Evolutionary conservation across 2,113 vertebrate genomes (phyloP).

Genomic region (Pimephales promelas): DNA sequence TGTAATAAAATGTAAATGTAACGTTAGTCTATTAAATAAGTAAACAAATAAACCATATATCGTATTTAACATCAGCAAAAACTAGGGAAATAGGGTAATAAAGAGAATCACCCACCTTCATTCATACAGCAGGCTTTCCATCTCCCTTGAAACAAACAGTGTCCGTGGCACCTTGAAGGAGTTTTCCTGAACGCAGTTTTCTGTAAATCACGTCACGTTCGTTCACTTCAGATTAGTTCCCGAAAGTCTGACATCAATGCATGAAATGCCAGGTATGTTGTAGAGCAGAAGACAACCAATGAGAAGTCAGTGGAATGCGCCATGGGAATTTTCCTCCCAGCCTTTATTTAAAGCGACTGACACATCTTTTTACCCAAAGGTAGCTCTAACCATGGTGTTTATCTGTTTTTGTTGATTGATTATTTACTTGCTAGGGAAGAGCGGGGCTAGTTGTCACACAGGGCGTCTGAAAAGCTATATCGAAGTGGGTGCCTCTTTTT

Average conservation of each 20-base stretch:
- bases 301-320: not conserved
- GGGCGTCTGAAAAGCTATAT: too few species aligned
- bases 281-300: constrained; percentile 1
- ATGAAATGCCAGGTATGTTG: not conserved
- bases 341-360: not conserved
- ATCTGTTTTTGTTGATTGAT: not conserved
- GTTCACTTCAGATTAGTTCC: not conserved
- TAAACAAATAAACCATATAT: not conserved
- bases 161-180: not conserved
- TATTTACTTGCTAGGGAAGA: not conserved
- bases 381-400: not conserved
- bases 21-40: not conserved
- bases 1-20: not conserved
- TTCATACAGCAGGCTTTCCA: not conserved
- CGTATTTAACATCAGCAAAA: not conserved
- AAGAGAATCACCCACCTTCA: constrained; percentile 3
- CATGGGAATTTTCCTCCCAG: not conserved
- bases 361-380: not conserved
- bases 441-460: not conserved
- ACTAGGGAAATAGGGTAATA: not conserved
- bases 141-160: not conserved
- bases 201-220: not conserved
- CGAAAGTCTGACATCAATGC: not conserved
- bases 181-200: not conserved
- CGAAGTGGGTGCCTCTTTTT: not conserved